Conservation (phyloP, 1,140 invertebrate genomes). For the Linepithema humile region DNA sequence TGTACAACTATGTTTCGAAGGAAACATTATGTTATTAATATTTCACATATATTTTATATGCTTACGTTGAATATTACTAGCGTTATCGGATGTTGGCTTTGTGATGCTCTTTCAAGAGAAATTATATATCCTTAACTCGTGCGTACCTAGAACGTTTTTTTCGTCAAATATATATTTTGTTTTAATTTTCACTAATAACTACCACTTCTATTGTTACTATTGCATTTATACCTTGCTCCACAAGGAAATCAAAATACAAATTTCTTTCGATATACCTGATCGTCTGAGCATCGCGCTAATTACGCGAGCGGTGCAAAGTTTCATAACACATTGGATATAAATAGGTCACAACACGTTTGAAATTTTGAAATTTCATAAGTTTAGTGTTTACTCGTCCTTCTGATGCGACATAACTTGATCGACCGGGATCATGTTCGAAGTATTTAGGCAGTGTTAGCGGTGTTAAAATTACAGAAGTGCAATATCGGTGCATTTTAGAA, state of each 20-base stretch:
- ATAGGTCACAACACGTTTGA: background rate
- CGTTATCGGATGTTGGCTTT: constrained; percentile 68
- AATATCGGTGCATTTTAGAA: background rate
- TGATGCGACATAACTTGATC: background rate
- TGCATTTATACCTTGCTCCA: background rate
- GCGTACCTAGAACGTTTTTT: background rate
- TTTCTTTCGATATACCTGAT: background rate
- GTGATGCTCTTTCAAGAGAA: constrained; percentile 37
- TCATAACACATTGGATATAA: background rate
- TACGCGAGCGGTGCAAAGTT: background rate
- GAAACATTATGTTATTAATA: constrained; percentile 74
- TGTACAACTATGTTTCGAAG: constrained; percentile 62
- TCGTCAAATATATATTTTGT: background rate
- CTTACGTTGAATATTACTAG: constrained; percentile 77
- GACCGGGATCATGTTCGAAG: constrained; percentile 3
- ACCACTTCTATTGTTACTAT: background rate
- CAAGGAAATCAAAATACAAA: constrained; percentile 1
- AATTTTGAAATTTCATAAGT: background rate
- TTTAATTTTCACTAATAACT: background rate
- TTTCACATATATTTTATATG: constrained; percentile 81
- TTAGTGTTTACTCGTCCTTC: constrained; percentile 10
- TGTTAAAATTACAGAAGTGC: background rate
- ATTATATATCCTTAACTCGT: constrained; percentile 16
- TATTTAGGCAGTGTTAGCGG: background rate
- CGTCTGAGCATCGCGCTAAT: background rate